Conservation (phyloP, 2,797 vertebrate species). For the Notolabrus celidotus region DNA sequence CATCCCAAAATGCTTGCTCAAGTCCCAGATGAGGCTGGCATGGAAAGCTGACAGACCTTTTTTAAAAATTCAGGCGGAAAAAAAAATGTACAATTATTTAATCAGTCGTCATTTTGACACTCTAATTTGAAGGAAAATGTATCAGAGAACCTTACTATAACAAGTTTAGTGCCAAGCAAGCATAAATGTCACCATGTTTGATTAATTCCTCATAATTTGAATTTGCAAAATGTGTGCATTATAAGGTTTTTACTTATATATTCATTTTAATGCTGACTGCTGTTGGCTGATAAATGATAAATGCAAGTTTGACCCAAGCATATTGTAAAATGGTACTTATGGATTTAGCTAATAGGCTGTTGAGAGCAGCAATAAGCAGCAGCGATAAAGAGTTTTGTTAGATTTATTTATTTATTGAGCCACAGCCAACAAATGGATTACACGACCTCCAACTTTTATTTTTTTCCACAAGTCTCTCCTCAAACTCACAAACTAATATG, state of each 20-base stretch:
- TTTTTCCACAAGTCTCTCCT: not conserved
- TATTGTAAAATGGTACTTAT: constrained; percentile 38
- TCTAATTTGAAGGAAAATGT: constrained; percentile 42
- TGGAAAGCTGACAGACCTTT: constrained; percentile 34
- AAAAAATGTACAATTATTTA: constrained; percentile 28
- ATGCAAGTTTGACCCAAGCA: constrained; percentile 32
- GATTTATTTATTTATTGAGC: constrained; percentile 10
- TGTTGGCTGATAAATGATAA: constrained; percentile 16
- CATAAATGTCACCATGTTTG: constrained; percentile 44
- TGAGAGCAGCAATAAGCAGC: constrained; percentile 21
- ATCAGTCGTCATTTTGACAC: constrained; percentile 50
- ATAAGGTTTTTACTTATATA: not conserved
- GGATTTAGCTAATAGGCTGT: constrained; percentile 37
- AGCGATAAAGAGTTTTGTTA: constrained; percentile 12
- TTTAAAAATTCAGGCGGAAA: constrained; percentile 46
- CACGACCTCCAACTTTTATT: constrained; percentile 4
- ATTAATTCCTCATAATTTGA: constrained; percentile 42
- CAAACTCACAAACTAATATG: not conserved
- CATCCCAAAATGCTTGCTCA: constrained; percentile 39
- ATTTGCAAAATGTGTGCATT: constrained; percentile 41
- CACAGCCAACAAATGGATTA: constrained; percentile 17
- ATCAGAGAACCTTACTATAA: constrained; percentile 23
- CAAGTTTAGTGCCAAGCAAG: constrained; percentile 46
- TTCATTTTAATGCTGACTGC: constrained; percentile 9
- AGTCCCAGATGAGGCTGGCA: constrained; percentile 57